These are phyloP conservation scores for Diabrotica undecimpunctata DNA, from an alignment of 1,140 invertebrate genomes.

Conservation along the genomic window DNA sequence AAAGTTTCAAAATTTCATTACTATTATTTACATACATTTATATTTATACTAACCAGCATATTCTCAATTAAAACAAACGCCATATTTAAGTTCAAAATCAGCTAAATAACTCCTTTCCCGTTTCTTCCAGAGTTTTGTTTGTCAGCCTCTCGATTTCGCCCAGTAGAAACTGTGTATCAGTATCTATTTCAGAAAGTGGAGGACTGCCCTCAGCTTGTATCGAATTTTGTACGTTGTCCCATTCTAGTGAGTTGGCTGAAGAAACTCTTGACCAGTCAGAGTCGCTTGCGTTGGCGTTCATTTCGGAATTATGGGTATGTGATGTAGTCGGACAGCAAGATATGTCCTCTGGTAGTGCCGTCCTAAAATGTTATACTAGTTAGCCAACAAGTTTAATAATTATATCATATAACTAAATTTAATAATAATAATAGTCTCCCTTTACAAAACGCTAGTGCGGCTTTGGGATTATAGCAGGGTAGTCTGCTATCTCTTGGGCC, in stretches of 20 bases:
- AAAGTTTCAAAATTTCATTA: too few species aligned
- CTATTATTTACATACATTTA: too few species aligned
- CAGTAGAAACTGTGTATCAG: constrained; percentile 53
- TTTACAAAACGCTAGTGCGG: too few species aligned
- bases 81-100: constrained; percentile 29
- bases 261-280: constrained; percentile 54
- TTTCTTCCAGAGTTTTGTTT: constrained; percentile 52
- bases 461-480: too few species aligned
- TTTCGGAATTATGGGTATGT: constrained; percentile 22
- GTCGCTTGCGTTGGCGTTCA: constrained; percentile 27
- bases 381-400: neutral
- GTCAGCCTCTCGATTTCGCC: constrained; percentile 55
- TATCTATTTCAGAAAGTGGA: constrained; percentile 44
- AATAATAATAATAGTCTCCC: too few species aligned
- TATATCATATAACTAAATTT: too few species aligned
- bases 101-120: constrained; percentile 45
- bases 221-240: constrained; percentile 53
- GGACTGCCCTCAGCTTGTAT: constrained; percentile 36
- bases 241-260: constrained; percentile 55
- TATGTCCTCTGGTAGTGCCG: constrained; percentile 23
- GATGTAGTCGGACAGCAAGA: constrained; percentile 27
- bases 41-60: too few species aligned
- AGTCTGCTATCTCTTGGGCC: too few species aligned
- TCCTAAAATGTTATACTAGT: constrained; percentile 16
- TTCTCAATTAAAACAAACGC: neutral